Base-by-base conservation (phyloP, 2,113 vertebrate species). In the Ascaphus truei region DNA sequence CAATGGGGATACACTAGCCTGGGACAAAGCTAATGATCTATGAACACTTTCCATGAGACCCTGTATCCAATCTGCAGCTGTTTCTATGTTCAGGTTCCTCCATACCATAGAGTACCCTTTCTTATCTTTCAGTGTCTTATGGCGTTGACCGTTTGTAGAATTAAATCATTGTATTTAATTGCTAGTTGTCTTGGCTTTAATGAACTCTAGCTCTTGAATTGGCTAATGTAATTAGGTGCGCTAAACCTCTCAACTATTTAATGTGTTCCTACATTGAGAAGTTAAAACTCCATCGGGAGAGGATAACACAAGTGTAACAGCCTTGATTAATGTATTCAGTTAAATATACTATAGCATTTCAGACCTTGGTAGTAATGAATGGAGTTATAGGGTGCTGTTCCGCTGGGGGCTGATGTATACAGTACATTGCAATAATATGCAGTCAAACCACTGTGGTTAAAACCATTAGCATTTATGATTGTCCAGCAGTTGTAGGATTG, bases 91-190 rank as follows among this genome's bases (percentile, higher is more conserved):
- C n/a, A n/a, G n/a, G n/a, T n/a, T n/a, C n/a, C n/a, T n/a, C n/a
- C n/a, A n/a, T n/a, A n/a, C 9, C 29, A 13, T 27, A 9, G 10
- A 13, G 37, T 7, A 31, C 18, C 11, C 9, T 29, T 47, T 62
- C 18, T 43, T 41, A 8, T 25, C 13, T 33, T 10, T n/a, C 51
- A 41, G 36, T 33, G 31, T 50, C 9, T 31, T 34, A 30, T 59
- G 34, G 62, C 41, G 43, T 48, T 55, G 62, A 52, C 62, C 62
- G 52, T 65, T 68, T 47, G 29, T 39, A 18, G 64, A 59, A 59
- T 68, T 58, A 58, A 68, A 68, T 68, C 65, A 68, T 68, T 68
- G 65, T 68, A 37, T 68, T 68, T 68, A 68, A 68, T 68, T 68
- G 53, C 41, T 45, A 10, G 39, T 50, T 68, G 65, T 68, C 65